Percentiles rank a stretch among this genome's conserved stretches.
Conservation (phyloP, 64 coral and sea anemone species). For the Pocillopora verrucosa region DNA sequence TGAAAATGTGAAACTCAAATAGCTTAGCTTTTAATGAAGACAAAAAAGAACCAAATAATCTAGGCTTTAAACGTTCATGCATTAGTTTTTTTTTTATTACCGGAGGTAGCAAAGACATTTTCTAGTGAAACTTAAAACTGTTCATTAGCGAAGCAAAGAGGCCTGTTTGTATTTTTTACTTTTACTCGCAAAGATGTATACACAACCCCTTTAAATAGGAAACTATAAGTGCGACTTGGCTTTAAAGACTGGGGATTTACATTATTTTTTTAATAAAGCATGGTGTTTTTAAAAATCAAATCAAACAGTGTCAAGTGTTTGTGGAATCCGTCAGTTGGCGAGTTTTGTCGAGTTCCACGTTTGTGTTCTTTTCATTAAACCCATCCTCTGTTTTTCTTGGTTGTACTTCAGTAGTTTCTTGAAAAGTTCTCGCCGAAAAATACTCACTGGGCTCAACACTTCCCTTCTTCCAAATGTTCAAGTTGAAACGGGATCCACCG, state of each 20-base stretch:
- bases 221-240: too few species aligned
- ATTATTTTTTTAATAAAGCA: background rate
- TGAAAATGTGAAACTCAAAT: too few species aligned
- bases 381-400: background rate
- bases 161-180: too few species aligned
- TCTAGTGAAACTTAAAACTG: too few species aligned
- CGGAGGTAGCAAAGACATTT: too few species aligned
- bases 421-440: background rate
- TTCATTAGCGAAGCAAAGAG: too few species aligned
- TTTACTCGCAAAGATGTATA: too few species aligned
- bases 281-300: background rate
- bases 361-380: background rate
- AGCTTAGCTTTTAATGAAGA: too few species aligned
- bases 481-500: background rate
- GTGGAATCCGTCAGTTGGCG: background rate
- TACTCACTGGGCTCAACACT: conserved; percentile 1
- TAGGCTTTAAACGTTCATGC: too few species aligned
- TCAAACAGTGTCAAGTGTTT: background rate
- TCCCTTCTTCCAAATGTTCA: background rate
- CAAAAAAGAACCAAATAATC: too few species aligned
- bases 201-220: too few species aligned
- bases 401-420: background rate
- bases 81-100: too few species aligned
- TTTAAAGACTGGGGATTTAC: background rate
- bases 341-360: background rate